phyloP scores from a whole-genome alignment of 2,888 invertebrate species.

The Thumatha senex region DNA sequence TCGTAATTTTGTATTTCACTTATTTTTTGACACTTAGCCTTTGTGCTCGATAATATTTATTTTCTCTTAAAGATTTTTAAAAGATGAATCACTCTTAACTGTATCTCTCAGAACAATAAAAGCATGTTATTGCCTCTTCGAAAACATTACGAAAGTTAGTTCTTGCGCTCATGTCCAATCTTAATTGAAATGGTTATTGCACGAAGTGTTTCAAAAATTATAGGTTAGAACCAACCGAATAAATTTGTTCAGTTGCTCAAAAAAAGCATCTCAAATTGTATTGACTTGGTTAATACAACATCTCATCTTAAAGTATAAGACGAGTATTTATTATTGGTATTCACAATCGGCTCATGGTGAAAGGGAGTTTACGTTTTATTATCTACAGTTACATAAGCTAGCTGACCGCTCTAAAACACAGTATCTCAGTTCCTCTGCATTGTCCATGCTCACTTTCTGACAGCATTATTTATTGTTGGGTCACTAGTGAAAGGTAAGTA shows the following conservation, averaged over 20 bases:
- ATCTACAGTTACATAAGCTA: conserved; percentile 52
- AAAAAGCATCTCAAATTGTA: neutral
- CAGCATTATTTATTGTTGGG: conserved; percentile 56
- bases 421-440: conserved; percentile 46
- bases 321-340: conserved; percentile 23
- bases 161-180: neutral
- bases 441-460: conserved; percentile 52
- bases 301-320: conserved; percentile 16
- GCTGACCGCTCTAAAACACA: conserved; percentile 50
- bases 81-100: neutral
- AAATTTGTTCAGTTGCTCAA: neutral
- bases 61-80: neutral
- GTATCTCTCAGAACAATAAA: neutral
- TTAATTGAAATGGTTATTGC: neutral
- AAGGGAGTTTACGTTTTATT: conserved; percentile 60
- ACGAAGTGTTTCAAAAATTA: neutral
- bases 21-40: too few relatives aligned
- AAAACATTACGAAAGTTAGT: neutral
- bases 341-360: conserved; percentile 46
- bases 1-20: too few relatives aligned
- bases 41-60: too few relatives aligned
- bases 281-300: conserved; percentile 1
- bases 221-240: neutral
- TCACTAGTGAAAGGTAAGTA: conserved; percentile 56
- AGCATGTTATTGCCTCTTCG: neutral